Conservation (phyloP, 2,797 vertebrate species). For the Pipistrellus nathusii region DNA sequence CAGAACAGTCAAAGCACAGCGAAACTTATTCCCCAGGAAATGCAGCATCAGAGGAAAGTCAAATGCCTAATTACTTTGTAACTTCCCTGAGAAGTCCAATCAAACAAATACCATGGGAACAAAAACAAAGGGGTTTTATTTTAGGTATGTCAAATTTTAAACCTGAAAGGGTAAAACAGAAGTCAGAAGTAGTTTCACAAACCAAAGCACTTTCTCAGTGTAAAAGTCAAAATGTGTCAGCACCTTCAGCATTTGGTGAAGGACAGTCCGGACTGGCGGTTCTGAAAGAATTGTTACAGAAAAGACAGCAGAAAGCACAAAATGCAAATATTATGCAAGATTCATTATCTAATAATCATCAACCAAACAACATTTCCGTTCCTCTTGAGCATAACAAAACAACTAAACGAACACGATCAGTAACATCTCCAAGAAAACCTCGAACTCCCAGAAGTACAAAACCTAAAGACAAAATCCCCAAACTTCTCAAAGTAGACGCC, state of each 20-base stretch:
- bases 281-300: slow-evolving; percentile 96
- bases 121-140: slow-evolving; percentile 89
- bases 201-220: slow-evolving; percentile 86
- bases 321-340: slow-evolving; percentile 83
- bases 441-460: slow-evolving; percentile 88
- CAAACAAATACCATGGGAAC: slow-evolving; percentile 88
- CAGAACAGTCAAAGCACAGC: slow-evolving; percentile 86
- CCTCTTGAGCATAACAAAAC: slow-evolving; percentile 86
- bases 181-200: slow-evolving; percentile 86
- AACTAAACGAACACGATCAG: slow-evolving; percentile 87
- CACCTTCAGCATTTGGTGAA: slow-evolving; percentile 87
- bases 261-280: slow-evolving; percentile 94
- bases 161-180: slow-evolving; percentile 87
- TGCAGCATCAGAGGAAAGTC: slow-evolving; percentile 87
- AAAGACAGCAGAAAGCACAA: slow-evolving; percentile 92
- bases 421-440: slow-evolving; percentile 89
- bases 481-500: slow-evolving; percentile 89
- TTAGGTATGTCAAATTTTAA: slow-evolving; percentile 88
- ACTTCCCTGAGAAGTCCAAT: slow-evolving; percentile 88
- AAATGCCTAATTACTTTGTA: slow-evolving; percentile 86
- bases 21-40: slow-evolving; percentile 85
- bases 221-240: slow-evolving; percentile 88
- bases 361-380: slow-evolving; percentile 84
- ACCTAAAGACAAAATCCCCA: slow-evolving; percentile 89
- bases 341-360: slow-evolving; percentile 81